Evolutionary conservation across 2,888 invertebrate species (phyloP).

Genomic region (Glaucopsyche alexis): DNA sequence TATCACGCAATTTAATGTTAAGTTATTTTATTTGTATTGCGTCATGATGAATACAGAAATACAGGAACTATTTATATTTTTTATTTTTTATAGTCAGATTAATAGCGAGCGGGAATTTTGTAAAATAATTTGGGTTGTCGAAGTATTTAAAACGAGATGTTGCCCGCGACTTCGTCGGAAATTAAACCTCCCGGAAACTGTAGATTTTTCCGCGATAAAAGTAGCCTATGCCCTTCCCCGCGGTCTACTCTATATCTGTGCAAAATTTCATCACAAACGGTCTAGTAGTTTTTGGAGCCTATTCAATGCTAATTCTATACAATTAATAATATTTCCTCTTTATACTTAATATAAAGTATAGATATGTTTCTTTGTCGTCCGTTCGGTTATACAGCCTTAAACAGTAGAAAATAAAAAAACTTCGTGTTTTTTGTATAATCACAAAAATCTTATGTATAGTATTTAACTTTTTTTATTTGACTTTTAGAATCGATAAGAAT

Average conservation of each 20-base stretch:
- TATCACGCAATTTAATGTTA: not conserved
- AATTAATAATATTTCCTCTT: no score
- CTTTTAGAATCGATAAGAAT: not conserved
- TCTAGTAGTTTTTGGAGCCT: no score
- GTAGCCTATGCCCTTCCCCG: no score
- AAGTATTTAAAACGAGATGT: not conserved
- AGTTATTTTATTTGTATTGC: conserved; percentile 9
- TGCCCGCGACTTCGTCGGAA: not conserved
- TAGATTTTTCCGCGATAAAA: not conserved
- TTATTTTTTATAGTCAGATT: not conserved
- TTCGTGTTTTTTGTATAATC: no score
- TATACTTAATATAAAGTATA: no score
- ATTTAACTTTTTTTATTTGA: not conserved
- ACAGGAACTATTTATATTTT: conserved; percentile 8
- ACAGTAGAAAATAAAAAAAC: no score
- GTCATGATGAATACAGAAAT: not conserved
- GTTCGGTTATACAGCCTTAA: no score
- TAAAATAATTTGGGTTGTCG: not conserved
- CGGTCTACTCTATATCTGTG: no score
- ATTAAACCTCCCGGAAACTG: not conserved
- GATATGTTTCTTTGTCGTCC: no score
- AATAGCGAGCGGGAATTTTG: not conserved
- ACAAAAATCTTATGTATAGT: no score
- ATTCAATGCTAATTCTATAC: no score
- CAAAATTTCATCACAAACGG: no score